Evolutionary conservation across 2,797 vertebrate species (phyloP), one percentile per base, ranked within the genome.

Genomic region (Peromyscus melanophrys): DNA sequence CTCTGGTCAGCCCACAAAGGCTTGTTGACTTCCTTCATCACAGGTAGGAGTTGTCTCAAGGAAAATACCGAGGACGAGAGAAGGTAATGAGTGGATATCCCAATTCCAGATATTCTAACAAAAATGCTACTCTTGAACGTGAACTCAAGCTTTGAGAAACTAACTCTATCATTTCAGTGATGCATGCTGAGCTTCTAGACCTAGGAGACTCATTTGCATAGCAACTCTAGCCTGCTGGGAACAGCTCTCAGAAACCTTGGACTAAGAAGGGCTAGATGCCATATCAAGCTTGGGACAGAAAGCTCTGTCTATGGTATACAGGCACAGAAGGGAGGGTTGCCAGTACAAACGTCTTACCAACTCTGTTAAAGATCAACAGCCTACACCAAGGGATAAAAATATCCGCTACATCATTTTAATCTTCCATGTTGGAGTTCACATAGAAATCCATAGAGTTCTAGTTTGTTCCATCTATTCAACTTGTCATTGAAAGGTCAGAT

Each of bases 371-470:
- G 4, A 89, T 88, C 87, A 55, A 27, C 7, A 84, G 37, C 31
- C 55, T 63, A 61, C 63, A 63, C 43, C 43, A 67, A 0, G 83
- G 57, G 49, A 77, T n/a, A 87, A 89, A 96, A 89, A 71, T 3
- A 65, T 63, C 27, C n/a, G 77, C 84, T 59, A 57, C 46, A 46
- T 69, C 34, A 57, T 78, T 96, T 86, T 92, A 95, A 90, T 63
- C 16, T 0, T 52, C 69, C 73, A 80, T 25, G 52, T 46, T 80
- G n/a, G 95, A 84, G 88, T 55, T 46, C 31, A 61, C 29, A 57
- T 8, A 90, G 57, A 65, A n/a, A 67, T 65, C 37, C n/a, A 87
- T 77, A 67, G 92, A 93, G 16, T 89, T 94, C 67, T 49, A 61
- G 14, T 6, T 84, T 92, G 52, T 14, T 85, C 29, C 6, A 82